Base-by-base conservation (phyloP, 2,113 vertebrate genomes). In the Mobula hypostoma region DNA sequence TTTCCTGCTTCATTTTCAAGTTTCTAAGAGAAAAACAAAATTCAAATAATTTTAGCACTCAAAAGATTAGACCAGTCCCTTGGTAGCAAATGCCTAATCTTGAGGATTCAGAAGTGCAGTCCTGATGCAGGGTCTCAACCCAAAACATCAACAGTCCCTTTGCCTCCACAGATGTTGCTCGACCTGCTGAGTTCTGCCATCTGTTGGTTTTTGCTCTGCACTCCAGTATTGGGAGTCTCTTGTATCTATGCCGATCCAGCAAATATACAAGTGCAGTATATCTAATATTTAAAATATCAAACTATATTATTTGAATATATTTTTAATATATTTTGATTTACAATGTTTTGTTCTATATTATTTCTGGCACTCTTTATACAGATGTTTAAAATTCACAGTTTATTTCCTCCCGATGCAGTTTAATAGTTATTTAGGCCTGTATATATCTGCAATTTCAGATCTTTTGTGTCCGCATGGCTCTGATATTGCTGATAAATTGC, bases 21-120 rank as follows among this genome's bases (percentile, higher is more conserved):
- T 95, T 97, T 97, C 98, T 98, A 94, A 80, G 63, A 94, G 94
- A 78, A 94, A 40, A 94, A 24, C 93, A 96, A 93, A 72, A 76
- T 76, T 56, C 19, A 74, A 93, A 63, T 27, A 11, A 93, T 93
- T 17, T 24, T 74, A 76, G 2, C 5, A 27, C 9, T 93, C 68
- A 93, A 76, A 93, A 9, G 36, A 76, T 93, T 74, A 72, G 40
- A n/a, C 56, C 58, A 63, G 27, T 63, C 29, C 5, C 11, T n/a
- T 63, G 32, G 7, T 32, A 63, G 58, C 48, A 87, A 12, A 7
- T 80, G 40, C 2, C 17, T 4, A 32, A 1, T 32, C 61, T 68
- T 90, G n/a, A n/a, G n/a, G 29, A 32, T 56, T 12, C 17, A 48
- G 19, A 82, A 82, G 32, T 82, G 40, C 17, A 70, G 72, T 24